These are phyloP conservation scores for Peromyscus polionotus DNA, from an alignment of 2,113 vertebrate species.

Conservation along the genomic window DNA sequence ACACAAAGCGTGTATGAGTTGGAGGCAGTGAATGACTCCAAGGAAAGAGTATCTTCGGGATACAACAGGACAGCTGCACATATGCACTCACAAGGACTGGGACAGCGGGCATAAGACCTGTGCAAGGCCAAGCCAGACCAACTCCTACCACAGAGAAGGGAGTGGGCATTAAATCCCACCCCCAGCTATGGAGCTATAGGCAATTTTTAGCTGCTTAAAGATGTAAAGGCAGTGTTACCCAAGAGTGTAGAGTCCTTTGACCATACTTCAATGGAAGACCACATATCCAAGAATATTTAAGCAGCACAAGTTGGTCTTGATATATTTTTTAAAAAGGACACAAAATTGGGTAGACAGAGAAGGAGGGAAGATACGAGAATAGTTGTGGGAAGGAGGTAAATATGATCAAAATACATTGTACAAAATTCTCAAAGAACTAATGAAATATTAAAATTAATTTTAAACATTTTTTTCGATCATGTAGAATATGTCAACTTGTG, in stretches of 20 bases:
- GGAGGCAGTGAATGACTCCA: background rate
- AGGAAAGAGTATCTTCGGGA: background rate
- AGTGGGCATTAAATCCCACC: no score
- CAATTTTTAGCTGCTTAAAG: background rate
- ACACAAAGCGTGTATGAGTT: background rate
- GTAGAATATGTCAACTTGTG: background rate
- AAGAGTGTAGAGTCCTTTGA: background rate
- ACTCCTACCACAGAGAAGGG: background rate
- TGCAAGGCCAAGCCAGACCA: no score
- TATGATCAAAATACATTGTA: background rate
- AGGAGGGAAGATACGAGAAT: background rate
- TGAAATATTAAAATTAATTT: background rate
- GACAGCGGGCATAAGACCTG: background rate
- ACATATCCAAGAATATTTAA: background rate
- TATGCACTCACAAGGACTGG: background rate
- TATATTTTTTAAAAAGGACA: background rate
- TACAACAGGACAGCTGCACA: background rate
- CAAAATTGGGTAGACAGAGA: background rate
- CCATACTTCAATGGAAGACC: background rate
- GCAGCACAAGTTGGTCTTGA: background rate
- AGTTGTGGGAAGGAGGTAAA: background rate
- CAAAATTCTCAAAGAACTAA: background rate
- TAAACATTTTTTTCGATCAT: constrained; percentile 1
- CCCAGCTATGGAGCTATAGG: background rate
- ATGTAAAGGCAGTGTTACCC: no score